Evolutionary conservation across 1,140 invertebrate species (phyloP).

Genomic region (Drosophila pachea): DNA sequence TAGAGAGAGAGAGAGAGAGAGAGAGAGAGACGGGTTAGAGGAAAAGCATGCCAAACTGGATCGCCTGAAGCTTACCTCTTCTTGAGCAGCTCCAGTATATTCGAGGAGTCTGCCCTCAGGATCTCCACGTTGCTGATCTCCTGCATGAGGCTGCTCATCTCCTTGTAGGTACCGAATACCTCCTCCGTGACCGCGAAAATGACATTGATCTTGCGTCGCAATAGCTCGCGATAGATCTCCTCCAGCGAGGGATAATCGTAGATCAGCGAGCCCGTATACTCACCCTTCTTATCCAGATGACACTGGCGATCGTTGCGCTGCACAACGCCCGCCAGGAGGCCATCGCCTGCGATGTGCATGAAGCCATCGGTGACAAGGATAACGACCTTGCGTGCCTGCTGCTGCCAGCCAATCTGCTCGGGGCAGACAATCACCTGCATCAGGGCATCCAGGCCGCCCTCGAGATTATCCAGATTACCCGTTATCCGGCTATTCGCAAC

Average conservation of each 20-base stretch:
- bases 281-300: slow-evolving; percentile 81
- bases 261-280: slow-evolving; percentile 80
- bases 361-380: slow-evolving; percentile 83
- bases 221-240: slow-evolving; percentile 81
- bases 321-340: slow-evolving; percentile 80
- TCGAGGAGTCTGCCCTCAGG: slow-evolving; percentile 81
- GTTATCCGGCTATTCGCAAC: slow-evolving; percentile 87
- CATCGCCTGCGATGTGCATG: slow-evolving; percentile 84
- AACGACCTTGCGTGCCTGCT: slow-evolving; percentile 82
- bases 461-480: slow-evolving; percentile 97
- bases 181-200: slow-evolving; percentile 82
- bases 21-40: not conserved
- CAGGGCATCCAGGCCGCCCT: slow-evolving; percentile 99
- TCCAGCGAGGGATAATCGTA: slow-evolving; percentile 84
- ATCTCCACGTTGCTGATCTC: slow-evolving; percentile 82
- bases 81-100: slow-evolving; percentile 82
- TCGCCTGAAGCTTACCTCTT: slow-evolving; percentile 72
- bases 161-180: slow-evolving; percentile 80
- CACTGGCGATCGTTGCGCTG: slow-evolving; percentile 81
- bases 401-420: slow-evolving; percentile 83
- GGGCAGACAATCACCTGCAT: slow-evolving; percentile 97
- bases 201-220: slow-evolving; percentile 82
- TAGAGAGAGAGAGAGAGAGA: not conserved
- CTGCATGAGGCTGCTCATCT: slow-evolving; percentile 79
- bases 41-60: no score